Percentiles rank a stretch among this genome's conserved stretches.
phyloP scores from a whole-genome alignment of 2,888 invertebrate species.

The Azorinus chamasolen region DNA sequence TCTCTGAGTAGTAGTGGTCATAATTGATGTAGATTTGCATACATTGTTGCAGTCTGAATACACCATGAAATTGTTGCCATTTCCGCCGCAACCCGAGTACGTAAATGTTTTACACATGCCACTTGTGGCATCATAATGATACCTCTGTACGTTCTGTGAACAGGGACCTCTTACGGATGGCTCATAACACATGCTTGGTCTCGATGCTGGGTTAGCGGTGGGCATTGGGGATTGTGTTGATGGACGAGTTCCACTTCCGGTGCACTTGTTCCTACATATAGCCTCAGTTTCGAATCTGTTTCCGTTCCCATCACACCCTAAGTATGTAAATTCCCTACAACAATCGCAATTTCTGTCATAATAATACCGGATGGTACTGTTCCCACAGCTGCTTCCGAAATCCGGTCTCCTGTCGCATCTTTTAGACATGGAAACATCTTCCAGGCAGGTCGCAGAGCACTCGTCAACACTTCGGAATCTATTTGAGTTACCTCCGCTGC shows the following conservation, averaged over 20 bases:
- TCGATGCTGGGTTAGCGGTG: no score
- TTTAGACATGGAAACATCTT: not conserved
- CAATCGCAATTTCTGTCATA: constrained; percentile 23
- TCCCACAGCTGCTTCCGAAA: not conserved
- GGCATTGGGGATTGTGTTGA: no score
- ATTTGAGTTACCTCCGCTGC: constrained; percentile 20
- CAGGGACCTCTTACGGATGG: constrained; percentile 7
- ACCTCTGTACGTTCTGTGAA: not conserved
- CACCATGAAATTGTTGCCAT: constrained; percentile 7
- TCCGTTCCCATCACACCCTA: constrained; percentile 25
- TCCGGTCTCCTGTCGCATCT: constrained; percentile 1
- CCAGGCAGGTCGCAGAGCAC: not conserved
- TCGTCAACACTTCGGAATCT: not conserved
- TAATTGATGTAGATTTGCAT: no score
- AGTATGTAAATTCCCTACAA: constrained; percentile 15
- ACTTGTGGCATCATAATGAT: constrained; percentile 1
- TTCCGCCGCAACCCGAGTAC: constrained; percentile 25
- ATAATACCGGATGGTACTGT: constrained; percentile 16
- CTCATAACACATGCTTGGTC: no score
- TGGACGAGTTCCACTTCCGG: not conserved
- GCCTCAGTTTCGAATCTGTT: constrained; percentile 10
- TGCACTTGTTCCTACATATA: constrained; percentile 4
- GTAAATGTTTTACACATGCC: constrained; percentile 6
- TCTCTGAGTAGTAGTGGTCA: no score
- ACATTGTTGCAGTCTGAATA: no score